These are phyloP conservation scores for Leucoraja ocellata DNA, from an alignment of 2,797 vertebrate species.

Conservation along the genomic window DNA sequence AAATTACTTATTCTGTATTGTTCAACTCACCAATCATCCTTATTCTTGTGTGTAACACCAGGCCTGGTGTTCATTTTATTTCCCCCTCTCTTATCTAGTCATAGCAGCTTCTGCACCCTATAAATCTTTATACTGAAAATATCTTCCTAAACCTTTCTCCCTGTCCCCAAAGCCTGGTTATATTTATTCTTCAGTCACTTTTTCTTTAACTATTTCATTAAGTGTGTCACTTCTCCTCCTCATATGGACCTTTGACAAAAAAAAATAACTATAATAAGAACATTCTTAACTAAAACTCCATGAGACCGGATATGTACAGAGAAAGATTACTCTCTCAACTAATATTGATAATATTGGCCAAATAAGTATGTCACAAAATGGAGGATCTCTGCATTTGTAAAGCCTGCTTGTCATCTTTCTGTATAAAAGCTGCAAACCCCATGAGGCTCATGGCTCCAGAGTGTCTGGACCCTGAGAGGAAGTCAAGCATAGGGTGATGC, in stretches of 20 bases:
- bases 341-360: neutral
- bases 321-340: neutral
- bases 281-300: neutral
- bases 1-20: neutral
- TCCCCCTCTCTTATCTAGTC: neutral
- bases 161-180: neutral
- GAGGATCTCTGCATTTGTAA: no score
- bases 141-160: neutral
- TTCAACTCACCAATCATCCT: neutral
- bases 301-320: neutral
- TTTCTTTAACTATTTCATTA: neutral
- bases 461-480: no score
- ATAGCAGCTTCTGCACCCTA: neutral
- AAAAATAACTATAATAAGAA: neutral
- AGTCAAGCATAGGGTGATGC: no score
- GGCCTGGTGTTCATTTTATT: neutral
- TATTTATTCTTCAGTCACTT: neutral
- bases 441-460: no score
- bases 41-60: neutral
- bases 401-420: no score
- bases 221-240: neutral
- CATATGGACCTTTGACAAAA: neutral
- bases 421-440: no score
- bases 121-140: neutral
- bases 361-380: no score